These are phyloP conservation scores for Acropternis orthonyx DNA, from an alignment of 2,797 vertebrate species.

Conservation along the genomic window DNA sequence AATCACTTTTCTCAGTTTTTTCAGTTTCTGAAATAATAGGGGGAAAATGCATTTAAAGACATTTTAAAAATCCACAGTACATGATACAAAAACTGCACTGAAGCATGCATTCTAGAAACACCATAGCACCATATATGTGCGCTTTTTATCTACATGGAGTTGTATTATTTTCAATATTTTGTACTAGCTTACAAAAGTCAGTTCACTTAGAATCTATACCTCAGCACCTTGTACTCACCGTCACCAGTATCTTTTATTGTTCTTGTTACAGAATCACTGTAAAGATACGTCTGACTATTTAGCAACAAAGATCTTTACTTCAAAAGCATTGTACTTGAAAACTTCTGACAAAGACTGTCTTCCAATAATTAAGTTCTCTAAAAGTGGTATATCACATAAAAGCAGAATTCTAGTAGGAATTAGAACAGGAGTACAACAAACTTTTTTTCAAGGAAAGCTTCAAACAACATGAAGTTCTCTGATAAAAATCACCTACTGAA, in stretches of 20 bases:
- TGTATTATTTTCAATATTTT: not conserved
- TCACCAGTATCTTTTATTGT: not conserved
- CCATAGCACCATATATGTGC: not conserved
- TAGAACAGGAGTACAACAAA: not conserved
- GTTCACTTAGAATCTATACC: not conserved
- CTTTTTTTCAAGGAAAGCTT: not conserved
- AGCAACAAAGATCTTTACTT: not conserved
- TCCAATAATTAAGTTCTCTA: not conserved
- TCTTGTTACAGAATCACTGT: not conserved
- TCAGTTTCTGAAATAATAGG: constrained; percentile 75
- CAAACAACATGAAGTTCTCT: not conserved
- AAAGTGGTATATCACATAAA: not conserved
- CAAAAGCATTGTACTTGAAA: not conserved
- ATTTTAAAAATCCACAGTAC: not conserved
- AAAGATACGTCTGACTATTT: not conserved
- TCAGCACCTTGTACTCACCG: not conserved
- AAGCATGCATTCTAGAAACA: not conserved
- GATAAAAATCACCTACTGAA: not conserved
- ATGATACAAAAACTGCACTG: not conserved
- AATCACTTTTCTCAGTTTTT: constrained; percentile 64
- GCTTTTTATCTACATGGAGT: not conserved
- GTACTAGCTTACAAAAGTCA: not conserved
- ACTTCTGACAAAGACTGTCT: not conserved
- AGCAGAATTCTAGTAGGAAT: not conserved
- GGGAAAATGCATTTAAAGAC: not conserved